Base-by-base conservation (phyloP, 2,113 vertebrate species). In the Pituophis catenifer region DNA sequence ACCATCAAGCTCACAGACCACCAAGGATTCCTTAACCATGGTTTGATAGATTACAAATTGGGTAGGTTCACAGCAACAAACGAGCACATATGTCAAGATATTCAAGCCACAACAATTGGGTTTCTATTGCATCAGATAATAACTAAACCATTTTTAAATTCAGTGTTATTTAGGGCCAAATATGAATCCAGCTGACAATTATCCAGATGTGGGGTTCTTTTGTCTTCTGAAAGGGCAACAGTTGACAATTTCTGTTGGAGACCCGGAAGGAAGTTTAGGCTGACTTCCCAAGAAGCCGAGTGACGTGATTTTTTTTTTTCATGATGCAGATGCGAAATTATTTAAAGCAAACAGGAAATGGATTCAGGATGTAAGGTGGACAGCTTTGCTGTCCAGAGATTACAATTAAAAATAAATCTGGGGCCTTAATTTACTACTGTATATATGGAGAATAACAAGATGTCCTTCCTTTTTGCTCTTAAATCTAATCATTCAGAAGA, bases 281-380 rank as follows among this genome's bases (percentile, higher is more conserved):
- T 90, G 54, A 93, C 96, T 97, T 97, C 89, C 95, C 96, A 93
- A 97, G 92, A 91, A 95, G 94, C 92, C 91, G 92, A 94, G 94
- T 95, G 97, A 96, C 94, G 95, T 0, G 95, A 53, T 24, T 3
- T 24, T 59, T 48, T 44, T 50, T 94, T 33, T 81, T 38, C n/a
- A 81, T 38, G 70, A 48, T 90, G 48, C 94, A 96, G 95, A 96
- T 96, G 97, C 94, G 89, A 95, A 94, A 91, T 92, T 91, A 93
- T 94, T 94, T 96, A 94, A 44, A 95, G 94, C 96, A 98, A 98
- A 97, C 96, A 98, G 96, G 97, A 97, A 97, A 94, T 96, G 91
- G 92, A 96, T 93, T 93, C 95, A 97, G 96, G 95, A 96, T 97
- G 96, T 96, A 97, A 97, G 96, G 92, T 96, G 96, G 94, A 97